Percentiles rank a stretch among this genome's conserved stretches.
Conservation (phyloP, 1,140 invertebrate species). For the Probaryconus sp. region DNA sequence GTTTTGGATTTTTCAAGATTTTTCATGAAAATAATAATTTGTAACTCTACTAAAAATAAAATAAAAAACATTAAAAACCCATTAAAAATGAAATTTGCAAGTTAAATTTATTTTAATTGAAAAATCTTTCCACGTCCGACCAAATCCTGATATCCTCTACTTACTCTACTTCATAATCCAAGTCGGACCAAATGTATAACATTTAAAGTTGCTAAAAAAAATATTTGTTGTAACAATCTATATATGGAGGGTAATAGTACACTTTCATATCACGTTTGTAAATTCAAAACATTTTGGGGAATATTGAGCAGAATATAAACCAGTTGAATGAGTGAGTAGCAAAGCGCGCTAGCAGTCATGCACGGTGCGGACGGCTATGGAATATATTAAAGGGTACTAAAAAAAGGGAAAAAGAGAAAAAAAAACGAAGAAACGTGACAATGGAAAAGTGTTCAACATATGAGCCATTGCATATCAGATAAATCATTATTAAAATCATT, state of each 20-base stretch:
- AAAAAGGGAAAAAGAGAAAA: slow-evolving; percentile 14
- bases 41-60: too few species aligned
- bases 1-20: too few species aligned
- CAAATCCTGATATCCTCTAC: too few species aligned
- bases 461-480: neutral
- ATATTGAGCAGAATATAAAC: slow-evolving; percentile 49
- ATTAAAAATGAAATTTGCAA: too few species aligned
- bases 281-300: slow-evolving; percentile 44
- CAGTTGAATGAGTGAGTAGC: slow-evolving; percentile 33
- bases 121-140: too few species aligned
- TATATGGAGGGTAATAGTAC: neutral
- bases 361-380: slow-evolving; percentile 5
- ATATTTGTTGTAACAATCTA: slow-evolving; percentile 23
- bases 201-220: slow-evolving; percentile 11
- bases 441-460: slow-evolving; percentile 6
- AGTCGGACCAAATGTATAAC: too few species aligned
- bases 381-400: slow-evolving; percentile 21
- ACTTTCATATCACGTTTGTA: slow-evolving; percentile 17
- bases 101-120: too few species aligned
- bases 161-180: too few species aligned
- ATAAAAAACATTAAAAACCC: too few species aligned
- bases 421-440: slow-evolving; percentile 28
- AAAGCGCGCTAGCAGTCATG: slow-evolving; percentile 3
- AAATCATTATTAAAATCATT: slow-evolving; percentile 1
- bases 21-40: too few species aligned